Percentiles rank a stretch among this genome's conserved stretches.
phyloP scores from a whole-genome alignment of 2,888 invertebrate genomes.

The Tinea semifulvella region DNA sequence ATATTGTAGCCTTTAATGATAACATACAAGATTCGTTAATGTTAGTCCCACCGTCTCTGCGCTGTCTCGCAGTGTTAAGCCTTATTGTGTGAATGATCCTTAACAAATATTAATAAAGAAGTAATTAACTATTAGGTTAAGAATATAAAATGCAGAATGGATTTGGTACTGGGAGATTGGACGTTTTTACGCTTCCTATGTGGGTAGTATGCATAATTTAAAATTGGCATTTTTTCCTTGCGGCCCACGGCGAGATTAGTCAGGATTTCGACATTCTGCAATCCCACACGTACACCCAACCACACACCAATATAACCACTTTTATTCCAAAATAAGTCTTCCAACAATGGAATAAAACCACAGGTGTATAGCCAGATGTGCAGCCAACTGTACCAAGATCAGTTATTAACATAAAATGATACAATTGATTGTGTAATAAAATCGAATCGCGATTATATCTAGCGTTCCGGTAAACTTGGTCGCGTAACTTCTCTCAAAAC shows the following conservation, averaged over 20 bases:
- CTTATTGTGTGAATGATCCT: not conserved
- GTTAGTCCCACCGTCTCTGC: too few species aligned
- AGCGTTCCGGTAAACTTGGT: constrained; percentile 25
- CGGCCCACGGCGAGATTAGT: constrained; percentile 60
- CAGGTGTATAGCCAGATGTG: too few species aligned
- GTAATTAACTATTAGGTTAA: constrained; percentile 55
- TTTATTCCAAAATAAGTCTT: too few species aligned
- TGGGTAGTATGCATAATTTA: constrained; percentile 62
- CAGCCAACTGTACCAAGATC: constrained; percentile 38
- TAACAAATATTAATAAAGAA: constrained; percentile 34
- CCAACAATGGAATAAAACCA: too few species aligned
- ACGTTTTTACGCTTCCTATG: constrained; percentile 28
- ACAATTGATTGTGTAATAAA: constrained; percentile 62
- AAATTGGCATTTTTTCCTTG: constrained; percentile 62
- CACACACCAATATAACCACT: too few species aligned
- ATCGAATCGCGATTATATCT: constrained; percentile 58
- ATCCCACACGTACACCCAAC: constrained; percentile 8
- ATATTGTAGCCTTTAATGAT: too few species aligned
- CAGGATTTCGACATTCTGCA: constrained; percentile 58
- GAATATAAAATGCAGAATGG: constrained; percentile 47
- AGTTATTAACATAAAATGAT: constrained; percentile 61
- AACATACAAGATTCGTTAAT: too few species aligned
- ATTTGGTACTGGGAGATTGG: constrained; percentile 26
- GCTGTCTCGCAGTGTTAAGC: too few species aligned
- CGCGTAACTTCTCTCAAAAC: not conserved